Evolutionary conservation across 1,140 invertebrate genomes (phyloP).

Genomic region (Ditylenchus dipsaci): DNA sequence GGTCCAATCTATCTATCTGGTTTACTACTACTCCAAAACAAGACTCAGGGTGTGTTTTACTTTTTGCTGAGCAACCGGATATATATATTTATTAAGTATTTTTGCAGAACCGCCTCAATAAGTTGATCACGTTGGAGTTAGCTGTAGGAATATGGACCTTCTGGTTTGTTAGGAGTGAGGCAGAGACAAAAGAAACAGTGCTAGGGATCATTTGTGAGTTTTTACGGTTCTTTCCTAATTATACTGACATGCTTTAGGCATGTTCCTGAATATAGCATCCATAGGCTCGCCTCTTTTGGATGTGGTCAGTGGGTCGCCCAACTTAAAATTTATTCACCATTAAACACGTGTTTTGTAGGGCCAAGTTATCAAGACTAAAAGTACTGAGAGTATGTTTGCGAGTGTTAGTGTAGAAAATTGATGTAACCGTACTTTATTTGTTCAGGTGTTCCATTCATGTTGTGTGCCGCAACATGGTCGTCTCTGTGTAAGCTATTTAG

Average conservation of each 20-base stretch:
- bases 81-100: not conserved
- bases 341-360: slow-evolving; percentile 36
- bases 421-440: too few species aligned
- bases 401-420: too few species aligned
- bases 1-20: slow-evolving; percentile 47
- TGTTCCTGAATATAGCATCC: slow-evolving; percentile 52
- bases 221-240: too few species aligned
- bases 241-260: too few species aligned
- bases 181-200: slow-evolving; percentile 41
- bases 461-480: slow-evolving; percentile 53
- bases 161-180: slow-evolving; percentile 19
- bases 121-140: slow-evolving; percentile 33
- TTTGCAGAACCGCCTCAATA: slow-evolving; percentile 45
- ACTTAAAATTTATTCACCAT: slow-evolving; percentile 15
- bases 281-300: slow-evolving; percentile 41
- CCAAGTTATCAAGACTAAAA: slow-evolving; percentile 46
- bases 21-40: slow-evolving; percentile 53
- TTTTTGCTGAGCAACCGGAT: not conserved
- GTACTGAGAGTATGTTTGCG: slow-evolving; percentile 36
- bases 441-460: slow-evolving; percentile 42
- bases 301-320: slow-evolving; percentile 28
- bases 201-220: slow-evolving; percentile 45
- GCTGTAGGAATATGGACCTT: slow-evolving; percentile 30
- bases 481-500: slow-evolving; percentile 20
- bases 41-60: slow-evolving; percentile 40